Evolutionary conservation across 2,888 invertebrate species (phyloP).

Genomic region (Epiperipatus broadwayi): DNA sequence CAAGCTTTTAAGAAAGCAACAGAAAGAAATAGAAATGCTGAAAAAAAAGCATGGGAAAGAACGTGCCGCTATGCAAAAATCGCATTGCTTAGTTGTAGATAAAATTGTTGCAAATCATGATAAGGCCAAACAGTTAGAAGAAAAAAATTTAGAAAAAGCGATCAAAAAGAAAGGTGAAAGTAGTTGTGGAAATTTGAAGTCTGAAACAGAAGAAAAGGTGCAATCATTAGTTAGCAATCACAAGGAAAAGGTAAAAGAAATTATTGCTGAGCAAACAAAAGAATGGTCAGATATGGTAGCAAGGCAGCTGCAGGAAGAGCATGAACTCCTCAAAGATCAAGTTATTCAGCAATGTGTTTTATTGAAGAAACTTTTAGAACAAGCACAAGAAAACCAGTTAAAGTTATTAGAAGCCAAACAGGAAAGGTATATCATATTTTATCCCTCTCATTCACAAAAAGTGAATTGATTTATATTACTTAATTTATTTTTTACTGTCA

Average conservation of each 20-base stretch:
- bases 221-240: conserved; percentile 22
- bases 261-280: conserved; percentile 75
- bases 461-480: no score
- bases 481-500: no score
- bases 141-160: no score
- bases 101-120: conserved; percentile 49
- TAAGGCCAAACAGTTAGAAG: no score
- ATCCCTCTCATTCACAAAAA: no score
- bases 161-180: no score
- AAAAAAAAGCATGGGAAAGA: conserved; percentile 86
- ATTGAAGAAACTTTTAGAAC: conserved; percentile 54
- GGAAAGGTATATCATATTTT: conserved; percentile 40
- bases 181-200: no score
- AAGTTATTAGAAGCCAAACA: conserved; percentile 75
- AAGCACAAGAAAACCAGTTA: conserved; percentile 60
- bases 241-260: conserved; percentile 32
- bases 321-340: conserved; percentile 46
- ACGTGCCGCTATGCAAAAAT: conserved; percentile 67
- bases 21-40: conserved; percentile 78
- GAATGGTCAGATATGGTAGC: conserved; percentile 85
- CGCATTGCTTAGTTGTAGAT: conserved; percentile 73
- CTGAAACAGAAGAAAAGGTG: conserved; percentile 21
- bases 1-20: conserved; percentile 82
- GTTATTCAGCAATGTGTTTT: conserved; percentile 36
- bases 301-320: conserved; percentile 52